Evolutionary conservation across 2,113 vertebrate genomes (phyloP).

Genomic region (Lanius ludovicianus): DNA sequence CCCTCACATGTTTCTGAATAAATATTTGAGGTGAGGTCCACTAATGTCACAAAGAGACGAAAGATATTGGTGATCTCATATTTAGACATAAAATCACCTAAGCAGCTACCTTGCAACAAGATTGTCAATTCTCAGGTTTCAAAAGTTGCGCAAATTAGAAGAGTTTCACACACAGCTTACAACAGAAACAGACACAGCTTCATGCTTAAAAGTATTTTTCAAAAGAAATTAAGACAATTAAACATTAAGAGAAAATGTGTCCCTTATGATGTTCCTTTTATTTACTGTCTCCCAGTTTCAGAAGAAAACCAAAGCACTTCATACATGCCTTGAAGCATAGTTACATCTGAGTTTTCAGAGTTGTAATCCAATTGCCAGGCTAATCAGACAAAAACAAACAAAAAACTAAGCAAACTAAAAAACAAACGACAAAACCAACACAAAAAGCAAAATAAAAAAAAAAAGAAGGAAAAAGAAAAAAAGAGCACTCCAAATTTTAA

Average conservation of each 20-base stretch:
- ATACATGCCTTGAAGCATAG: neutral
- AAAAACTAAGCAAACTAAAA: neutral
- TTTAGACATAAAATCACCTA: neutral
- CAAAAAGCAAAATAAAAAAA: neutral
- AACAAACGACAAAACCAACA: neutral
- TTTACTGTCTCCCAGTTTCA: neutral
- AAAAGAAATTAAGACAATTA: neutral
- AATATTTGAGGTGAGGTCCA: neutral
- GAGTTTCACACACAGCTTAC: neutral
- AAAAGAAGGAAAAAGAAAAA: fast-evolving
- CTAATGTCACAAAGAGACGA: neutral
- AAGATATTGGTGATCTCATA: neutral
- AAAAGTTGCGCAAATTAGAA: neutral
- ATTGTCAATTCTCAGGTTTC: neutral
- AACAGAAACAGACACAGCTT: neutral
- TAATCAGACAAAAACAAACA: neutral
- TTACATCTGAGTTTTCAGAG: neutral
- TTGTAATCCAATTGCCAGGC: fast-evolving
- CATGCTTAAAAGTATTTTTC: neutral
- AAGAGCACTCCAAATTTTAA: neutral
- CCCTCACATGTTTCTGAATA: neutral
- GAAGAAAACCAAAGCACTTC: neutral
- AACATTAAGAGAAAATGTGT: neutral
- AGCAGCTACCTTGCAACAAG: neutral
- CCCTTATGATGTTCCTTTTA: neutral